Evolutionary conservation across 2,113 vertebrate genomes (phyloP).

Genomic region (Alectura lathami): DNA sequence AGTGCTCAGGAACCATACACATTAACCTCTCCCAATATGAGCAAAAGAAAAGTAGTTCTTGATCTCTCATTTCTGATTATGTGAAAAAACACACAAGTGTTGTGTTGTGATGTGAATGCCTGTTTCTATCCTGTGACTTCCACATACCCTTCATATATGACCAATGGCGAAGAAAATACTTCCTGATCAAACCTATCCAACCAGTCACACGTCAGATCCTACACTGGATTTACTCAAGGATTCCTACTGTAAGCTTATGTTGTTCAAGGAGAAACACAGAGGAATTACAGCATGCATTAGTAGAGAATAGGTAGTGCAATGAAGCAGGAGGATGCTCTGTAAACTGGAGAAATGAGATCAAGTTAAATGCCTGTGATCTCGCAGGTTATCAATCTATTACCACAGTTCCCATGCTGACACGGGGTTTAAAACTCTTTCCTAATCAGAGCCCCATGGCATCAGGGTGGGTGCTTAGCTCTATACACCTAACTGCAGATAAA

Average conservation of each 20-base stretch:
- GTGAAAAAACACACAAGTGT: not conserved
- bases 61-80: not conserved
- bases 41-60: not conserved
- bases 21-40: not conserved
- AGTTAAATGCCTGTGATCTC: not conserved
- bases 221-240: not conserved
- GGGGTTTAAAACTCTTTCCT: not conserved
- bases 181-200: not conserved
- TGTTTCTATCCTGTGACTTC: not conserved
- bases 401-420: not conserved
- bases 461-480: not conserved
- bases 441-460: not conserved
- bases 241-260: not conserved
- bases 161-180: not conserved
- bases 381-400: not conserved
- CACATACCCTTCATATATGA: not conserved
- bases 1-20: not conserved
- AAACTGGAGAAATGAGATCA: not conserved
- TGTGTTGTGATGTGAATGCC: not conserved
- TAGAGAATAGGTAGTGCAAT: not conserved
- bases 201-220: not conserved
- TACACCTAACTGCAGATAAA: not conserved
- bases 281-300: not conserved
- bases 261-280: not conserved
- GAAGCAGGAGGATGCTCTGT: not conserved